Conservation (phyloP, 2,888 invertebrate genomes). For the Drosophila infuscata region DNA sequence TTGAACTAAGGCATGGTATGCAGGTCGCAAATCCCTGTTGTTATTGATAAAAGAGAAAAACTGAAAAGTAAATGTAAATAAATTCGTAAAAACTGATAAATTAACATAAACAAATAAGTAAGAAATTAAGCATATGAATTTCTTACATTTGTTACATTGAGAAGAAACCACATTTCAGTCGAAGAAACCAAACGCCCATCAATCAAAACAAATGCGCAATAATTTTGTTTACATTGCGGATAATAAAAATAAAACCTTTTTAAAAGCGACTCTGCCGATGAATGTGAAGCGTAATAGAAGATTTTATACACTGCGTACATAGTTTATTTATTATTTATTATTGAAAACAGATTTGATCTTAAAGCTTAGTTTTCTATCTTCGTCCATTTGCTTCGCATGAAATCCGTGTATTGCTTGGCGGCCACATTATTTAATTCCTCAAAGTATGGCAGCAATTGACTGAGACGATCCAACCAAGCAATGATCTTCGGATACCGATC, state of each 20-base stretch:
- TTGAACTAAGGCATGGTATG: neutral
- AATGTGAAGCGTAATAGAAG: neutral
- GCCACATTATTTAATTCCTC: slow-evolving; percentile 54
- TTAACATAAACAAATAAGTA: neutral
- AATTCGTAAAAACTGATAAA: neutral
- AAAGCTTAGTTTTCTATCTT: slow-evolving; percentile 33
- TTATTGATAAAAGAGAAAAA: neutral
- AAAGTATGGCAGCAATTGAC: slow-evolving; percentile 71
- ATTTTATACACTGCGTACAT: neutral
- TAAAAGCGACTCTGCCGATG: neutral
- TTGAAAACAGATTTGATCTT: neutral
- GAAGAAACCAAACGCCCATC: neutral
- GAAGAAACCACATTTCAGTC: neutral
- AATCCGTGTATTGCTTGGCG: slow-evolving; percentile 28
- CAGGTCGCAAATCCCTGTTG: neutral
- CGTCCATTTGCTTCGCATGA: slow-evolving; percentile 47
- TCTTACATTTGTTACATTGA: neutral
- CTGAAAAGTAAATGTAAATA: too few relatives aligned
- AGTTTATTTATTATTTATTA: neutral
- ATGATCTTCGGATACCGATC: slow-evolving; percentile 61
- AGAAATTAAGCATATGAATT: too few relatives aligned
- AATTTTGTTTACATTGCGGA: neutral
- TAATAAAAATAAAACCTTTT: neutral
- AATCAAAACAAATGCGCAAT: neutral
- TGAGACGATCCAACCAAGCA: slow-evolving; percentile 67